A percentile compares a stretch with the other conserved stretches of the same genome.
Conservation (phyloP, 2,113 vertebrate species). For the Sprattus sprattus region DNA sequence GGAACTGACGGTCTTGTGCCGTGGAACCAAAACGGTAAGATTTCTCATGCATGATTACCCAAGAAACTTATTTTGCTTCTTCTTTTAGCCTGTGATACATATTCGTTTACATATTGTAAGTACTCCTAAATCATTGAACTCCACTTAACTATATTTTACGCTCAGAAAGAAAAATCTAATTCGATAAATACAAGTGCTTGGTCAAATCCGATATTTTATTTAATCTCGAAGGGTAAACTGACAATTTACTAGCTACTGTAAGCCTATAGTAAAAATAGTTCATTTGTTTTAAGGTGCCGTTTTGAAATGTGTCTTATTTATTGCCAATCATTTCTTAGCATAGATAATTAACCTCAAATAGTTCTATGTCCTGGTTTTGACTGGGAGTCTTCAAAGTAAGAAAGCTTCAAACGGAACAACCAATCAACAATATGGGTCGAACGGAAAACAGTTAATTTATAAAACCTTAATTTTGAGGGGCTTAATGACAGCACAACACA, state of each 20-base stretch:
- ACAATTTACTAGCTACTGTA: too few species aligned
- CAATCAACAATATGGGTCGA: background rate
- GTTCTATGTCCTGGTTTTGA: background rate
- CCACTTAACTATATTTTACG: background rate
- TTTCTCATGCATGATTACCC: background rate
- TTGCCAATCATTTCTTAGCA: background rate
- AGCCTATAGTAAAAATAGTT: too few species aligned
- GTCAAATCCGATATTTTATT: background rate
- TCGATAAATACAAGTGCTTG: background rate
- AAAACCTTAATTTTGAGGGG: too few species aligned
- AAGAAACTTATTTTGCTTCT: background rate
- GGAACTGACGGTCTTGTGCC: constrained; percentile 48
- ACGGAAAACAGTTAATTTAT: background rate
- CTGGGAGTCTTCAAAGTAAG: background rate
- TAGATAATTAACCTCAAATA: background rate
- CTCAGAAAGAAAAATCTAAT: background rate
- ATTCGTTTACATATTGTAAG: background rate
- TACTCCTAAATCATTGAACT: background rate
- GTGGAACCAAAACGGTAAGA: constrained; percentile 57
- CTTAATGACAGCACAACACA: background rate
- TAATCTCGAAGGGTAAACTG: background rate
- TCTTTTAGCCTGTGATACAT: background rate
- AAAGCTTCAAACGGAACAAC: background rate
- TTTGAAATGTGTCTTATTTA: background rate
- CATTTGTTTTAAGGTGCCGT: too few species aligned